phyloP scores from a whole-genome alignment of 2,113 vertebrate genomes.

The Cyphomyrus discorhynchus region DNA sequence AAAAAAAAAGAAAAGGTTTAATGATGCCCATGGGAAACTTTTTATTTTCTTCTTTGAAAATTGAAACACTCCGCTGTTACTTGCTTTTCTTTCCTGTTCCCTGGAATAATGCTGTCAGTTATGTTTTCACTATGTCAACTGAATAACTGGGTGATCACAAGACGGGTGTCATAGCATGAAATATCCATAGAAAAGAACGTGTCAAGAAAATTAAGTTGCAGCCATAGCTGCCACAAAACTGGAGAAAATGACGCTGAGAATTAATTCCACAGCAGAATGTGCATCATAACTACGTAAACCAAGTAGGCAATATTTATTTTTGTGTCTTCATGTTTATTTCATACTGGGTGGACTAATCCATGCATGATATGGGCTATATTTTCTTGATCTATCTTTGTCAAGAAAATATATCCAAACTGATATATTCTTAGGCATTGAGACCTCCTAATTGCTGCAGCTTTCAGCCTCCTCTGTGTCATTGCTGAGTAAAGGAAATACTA shows the following conservation, averaged over 20 bases:
- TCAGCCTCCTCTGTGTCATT: background rate
- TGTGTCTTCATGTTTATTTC: background rate
- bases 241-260: background rate
- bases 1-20: background rate
- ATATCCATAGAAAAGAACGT: background rate
- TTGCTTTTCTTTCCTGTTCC: background rate
- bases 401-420: background rate
- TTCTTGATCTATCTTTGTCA: background rate
- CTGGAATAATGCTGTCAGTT: background rate
- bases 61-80: background rate
- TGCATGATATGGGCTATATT: background rate
- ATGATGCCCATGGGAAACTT: background rate
- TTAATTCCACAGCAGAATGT: background rate
- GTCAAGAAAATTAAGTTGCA: background rate
- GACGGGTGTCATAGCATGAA: background rate
- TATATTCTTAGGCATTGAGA: background rate
- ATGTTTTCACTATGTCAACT: background rate
- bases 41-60: background rate
- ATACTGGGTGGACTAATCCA: background rate
- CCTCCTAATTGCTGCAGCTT: background rate
- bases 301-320: background rate
- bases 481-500: background rate
- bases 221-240: background rate
- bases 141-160: background rate
- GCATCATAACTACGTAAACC: background rate